Base-by-base conservation (phyloP, 2,888 invertebrate species). In the Chrysotoxum bicinctum region DNA sequence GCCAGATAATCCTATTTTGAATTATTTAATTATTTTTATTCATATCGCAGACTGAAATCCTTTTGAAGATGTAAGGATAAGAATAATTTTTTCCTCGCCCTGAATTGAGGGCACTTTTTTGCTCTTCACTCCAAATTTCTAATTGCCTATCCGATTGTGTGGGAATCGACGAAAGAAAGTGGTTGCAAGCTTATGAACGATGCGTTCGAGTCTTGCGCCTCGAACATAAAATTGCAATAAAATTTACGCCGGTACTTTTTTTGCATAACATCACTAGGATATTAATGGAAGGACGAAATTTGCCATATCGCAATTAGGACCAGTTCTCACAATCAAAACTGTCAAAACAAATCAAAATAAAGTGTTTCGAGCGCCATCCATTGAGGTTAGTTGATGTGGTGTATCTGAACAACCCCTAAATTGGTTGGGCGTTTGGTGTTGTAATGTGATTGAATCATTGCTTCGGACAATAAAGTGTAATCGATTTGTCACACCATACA, bases 301-400 rank as follows among this genome's bases (percentile, higher is more conserved):
- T 62, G 88, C 77, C 90, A 88, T 89, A 87, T 87, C 89, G 89
- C 89, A 88, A 90, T 90, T 90, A 89, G 79, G 58, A 74, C 64
- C 37, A 79, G 87, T 89, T 89, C 89, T 88, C 89, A 89, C 89
- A 87, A 89, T 89, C 88, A 87, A 87, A 89, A 87, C 88, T 92
- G 91, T 91, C 91, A 92, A 90, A 91, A 92, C 92, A 92, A 92
- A 90, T 91, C 91, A 91, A 89, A 91, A 91, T 89, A 91, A 80
- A 80, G 84, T 80, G 54, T 52, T 32, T 23, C 35, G 21, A 37
- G 40, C 52, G 62, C 21, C 21, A 14, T 21, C 16, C 19, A 40
- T 74, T 30, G 21, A 35, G 56, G 56, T 35, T 56, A 14, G 68
- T 35, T 50, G 43, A 4, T 30, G 23, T 72, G 76, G 26, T 69